Base-by-base conservation (phyloP, 2,888 invertebrate genomes). In the Lycaena phlaeas region DNA sequence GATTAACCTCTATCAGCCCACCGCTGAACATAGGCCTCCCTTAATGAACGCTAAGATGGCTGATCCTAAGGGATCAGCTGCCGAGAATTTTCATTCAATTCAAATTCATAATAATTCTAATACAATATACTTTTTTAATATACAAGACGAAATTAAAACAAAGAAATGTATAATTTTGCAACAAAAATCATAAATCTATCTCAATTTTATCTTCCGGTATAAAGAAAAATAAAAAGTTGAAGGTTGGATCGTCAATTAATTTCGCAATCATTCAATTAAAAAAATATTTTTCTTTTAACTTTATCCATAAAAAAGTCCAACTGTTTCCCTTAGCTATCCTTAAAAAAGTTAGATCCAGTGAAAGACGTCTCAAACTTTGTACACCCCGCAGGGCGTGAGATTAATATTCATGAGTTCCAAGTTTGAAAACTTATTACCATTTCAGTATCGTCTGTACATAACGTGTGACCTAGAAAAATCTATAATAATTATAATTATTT, bases 371-470 rank as follows among this genome's bases (percentile, higher is more conserved):
- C 67, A 68, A 77, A 82, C 73, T 81, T 79, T 70, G 61, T 61
- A 68, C 64, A 71, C 51, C 68, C 77, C 69, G 56, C 65, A 68
- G 72, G 68, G 71, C 64, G 57, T 55, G 64, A 70, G 70, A 81
- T 82, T 78, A 82, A 82, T 82, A 82, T 81, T 82, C 81, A 82
- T 79, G 77, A 78, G 75, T 54, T 60, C 73, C 70, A 76, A 78
- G 75, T 77, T 61, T 56, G 50, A 66, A 74, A 81, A 79, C 71
- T 79, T 79, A 78, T 77, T 78, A 79, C 62, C 64, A 70, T 76
- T 75, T 73, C 76, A 73, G 69, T 67, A 64, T 70, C 75, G 66
- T 73, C 68, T 71, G 72, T 72, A 73, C 67, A 72, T 72, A 75
- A 77, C 71, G 70, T 70, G 45, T 41, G 30, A 37, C 44, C 44